A percentile compares a stretch with the other conserved stretches of the same genome.
These are phyloP conservation scores for Lumbricus terrestris DNA, from an alignment of 2,888 invertebrate species.

Conservation along the genomic window DNA sequence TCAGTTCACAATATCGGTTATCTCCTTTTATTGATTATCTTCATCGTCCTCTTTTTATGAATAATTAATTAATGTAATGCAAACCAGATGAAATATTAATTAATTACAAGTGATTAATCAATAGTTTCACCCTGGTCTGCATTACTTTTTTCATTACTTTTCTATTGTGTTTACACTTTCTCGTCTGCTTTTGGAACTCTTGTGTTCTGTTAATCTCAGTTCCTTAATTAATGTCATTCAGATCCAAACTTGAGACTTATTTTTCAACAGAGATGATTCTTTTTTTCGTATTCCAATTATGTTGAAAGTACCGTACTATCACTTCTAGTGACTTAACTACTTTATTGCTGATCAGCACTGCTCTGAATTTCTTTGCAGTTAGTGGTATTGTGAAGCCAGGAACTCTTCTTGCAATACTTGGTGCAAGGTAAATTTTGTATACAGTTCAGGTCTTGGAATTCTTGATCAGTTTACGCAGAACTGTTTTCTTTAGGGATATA, in stretches of 20 bases:
- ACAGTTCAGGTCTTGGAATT: not conserved
- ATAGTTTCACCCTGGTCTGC: no score
- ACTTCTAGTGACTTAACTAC: no score
- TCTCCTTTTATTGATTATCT: no score
- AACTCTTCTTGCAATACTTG: conserved; percentile 51
- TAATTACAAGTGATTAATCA: not conserved
- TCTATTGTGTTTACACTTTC: not conserved
- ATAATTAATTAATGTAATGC: not conserved
- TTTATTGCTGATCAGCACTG: not conserved
- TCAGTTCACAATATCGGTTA: no score
- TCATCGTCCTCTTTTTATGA: no score
- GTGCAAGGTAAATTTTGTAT: conserved; percentile 46
- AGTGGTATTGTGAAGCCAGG: conserved; percentile 50
- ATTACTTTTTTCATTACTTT: not conserved
- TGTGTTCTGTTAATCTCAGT: no score
- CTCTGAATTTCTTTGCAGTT: conserved; percentile 44
- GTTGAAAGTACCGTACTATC: not conserved
- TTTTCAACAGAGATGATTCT: not conserved
- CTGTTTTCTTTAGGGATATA: not conserved
- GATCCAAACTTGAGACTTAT: no score
- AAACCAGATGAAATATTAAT: not conserved
- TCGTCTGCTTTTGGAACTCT: not conserved
- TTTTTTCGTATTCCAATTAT: not conserved
- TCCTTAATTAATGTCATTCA: not conserved
- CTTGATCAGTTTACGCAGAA: no score